Evolutionary conservation across 2,113 vertebrate species (phyloP).

Genomic region (Poeciliopsis occidentalis): DNA sequence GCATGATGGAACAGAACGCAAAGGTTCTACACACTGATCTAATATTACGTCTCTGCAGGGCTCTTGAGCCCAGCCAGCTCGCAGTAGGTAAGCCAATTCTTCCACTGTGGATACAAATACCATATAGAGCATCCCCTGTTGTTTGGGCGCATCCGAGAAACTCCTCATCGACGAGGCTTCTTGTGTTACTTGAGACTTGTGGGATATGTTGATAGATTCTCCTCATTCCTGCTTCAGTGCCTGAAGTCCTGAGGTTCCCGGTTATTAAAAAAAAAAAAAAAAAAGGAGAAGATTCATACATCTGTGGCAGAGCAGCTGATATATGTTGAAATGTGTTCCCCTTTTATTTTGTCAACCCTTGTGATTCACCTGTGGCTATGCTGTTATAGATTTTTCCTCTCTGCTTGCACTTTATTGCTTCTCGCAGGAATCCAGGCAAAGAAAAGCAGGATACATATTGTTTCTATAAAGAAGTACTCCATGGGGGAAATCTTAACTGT

Average conservation of each 20-base stretch:
- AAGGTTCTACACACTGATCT: conserved; percentile 20
- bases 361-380: conserved; percentile 48
- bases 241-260: conserved; percentile 5
- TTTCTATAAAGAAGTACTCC: conserved; percentile 20
- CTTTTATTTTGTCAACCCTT: conserved; percentile 13
- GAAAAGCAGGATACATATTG: conserved; percentile 29
- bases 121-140: conserved; percentile 27
- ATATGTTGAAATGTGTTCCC: conserved; percentile 7
- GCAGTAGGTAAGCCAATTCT: conserved; percentile 17
- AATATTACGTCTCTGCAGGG: conserved; percentile 48
- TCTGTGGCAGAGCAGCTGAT: conserved; percentile 30
- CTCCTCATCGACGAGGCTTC: conserved; percentile 16
- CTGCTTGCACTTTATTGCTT: conserved; percentile 5
- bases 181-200: conserved; percentile 27
- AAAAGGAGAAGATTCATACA: not conserved
- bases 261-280: conserved; percentile 39
- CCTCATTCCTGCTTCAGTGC: conserved; percentile 8
- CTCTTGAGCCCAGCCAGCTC: conserved; percentile 22
- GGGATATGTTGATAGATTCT: conserved; percentile 29
- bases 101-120: conserved; percentile 26
- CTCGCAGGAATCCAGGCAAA: conserved; percentile 2
- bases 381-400: conserved; percentile 46
- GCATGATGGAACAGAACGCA: conserved; percentile 33
- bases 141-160: conserved; percentile 12
- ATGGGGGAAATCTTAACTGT: conserved; percentile 18